These are phyloP conservation scores for Cranoglanis bouderius DNA, from an alignment of 2,113 vertebrate genomes.

Conservation along the genomic window DNA sequence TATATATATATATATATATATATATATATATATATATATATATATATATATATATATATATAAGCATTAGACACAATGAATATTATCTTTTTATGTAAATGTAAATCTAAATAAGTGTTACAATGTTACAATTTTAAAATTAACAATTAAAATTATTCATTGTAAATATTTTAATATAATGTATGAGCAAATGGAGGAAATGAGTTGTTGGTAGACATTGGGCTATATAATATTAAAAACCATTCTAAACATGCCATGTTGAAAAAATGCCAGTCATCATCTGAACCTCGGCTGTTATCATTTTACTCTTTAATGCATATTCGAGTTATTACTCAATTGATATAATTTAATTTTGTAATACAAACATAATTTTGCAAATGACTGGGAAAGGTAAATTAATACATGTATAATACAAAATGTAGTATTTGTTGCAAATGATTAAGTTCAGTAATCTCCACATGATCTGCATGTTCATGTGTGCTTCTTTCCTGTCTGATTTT, in stretches of 20 bases:
- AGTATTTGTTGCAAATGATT: background rate
- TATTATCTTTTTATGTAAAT: background rate
- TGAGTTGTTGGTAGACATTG: background rate
- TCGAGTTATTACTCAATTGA: background rate
- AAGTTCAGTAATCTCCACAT: background rate
- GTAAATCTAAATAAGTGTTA: background rate
- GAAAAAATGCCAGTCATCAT: background rate
- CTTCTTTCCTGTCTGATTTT: constrained; percentile 45
- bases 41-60: background rate
- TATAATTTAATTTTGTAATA: background rate
- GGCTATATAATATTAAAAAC: background rate
- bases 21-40: background rate
- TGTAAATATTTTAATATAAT: background rate
- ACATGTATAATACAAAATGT: background rate
- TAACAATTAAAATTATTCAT: too few relatives aligned
- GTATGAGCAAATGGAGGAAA: background rate
- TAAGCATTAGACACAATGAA: background rate
- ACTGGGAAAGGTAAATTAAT: background rate
- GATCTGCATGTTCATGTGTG: background rate
- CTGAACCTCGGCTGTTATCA: background rate
- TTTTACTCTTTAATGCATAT: background rate
- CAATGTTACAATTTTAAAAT: background rate
- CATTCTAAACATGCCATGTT: background rate
- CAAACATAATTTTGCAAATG: background rate
- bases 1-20: background rate